Percentiles rank a stretch among this genome's conserved stretches.
phyloP scores from a whole-genome alignment of 2,797 vertebrate genomes.

The Australoheros facetus region DNA sequence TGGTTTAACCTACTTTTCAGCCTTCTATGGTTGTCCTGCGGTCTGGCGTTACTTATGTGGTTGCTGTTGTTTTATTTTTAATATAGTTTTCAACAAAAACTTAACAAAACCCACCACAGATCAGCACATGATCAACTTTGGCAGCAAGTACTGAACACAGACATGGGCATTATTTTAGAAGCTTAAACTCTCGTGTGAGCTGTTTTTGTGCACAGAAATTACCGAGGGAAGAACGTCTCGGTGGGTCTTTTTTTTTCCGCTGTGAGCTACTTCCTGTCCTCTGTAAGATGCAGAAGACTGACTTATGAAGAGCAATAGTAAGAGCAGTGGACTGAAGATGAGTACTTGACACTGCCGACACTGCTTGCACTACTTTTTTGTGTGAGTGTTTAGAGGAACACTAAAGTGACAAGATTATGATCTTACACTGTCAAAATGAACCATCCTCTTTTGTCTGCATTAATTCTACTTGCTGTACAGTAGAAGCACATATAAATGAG shows the following conservation, averaged over 20 bases:
- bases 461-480: background rate
- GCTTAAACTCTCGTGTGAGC: background rate
- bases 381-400: background rate
- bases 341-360: background rate
- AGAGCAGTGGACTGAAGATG: background rate
- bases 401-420: background rate
- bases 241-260: background rate
- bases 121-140: background rate
- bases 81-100: background rate
- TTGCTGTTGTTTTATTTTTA: background rate
- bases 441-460: background rate
- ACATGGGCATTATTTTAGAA: background rate
- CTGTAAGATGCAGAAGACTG: slow-evolving; percentile 26
- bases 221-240: background rate
- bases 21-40: background rate
- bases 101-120: background rate
- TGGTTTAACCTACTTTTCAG: slow-evolving; percentile 5
- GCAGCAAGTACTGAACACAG: background rate
- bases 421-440: background rate
- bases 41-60: background rate
- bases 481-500: background rate
- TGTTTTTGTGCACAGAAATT: background rate
- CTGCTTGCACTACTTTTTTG: background rate
- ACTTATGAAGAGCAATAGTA: background rate
- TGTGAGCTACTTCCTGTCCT: slow-evolving; percentile 61